Percentiles rank a stretch among this genome's conserved stretches.
Conservation (phyloP, 2,888 invertebrate species). For the Apodemia hepburni region DNA sequence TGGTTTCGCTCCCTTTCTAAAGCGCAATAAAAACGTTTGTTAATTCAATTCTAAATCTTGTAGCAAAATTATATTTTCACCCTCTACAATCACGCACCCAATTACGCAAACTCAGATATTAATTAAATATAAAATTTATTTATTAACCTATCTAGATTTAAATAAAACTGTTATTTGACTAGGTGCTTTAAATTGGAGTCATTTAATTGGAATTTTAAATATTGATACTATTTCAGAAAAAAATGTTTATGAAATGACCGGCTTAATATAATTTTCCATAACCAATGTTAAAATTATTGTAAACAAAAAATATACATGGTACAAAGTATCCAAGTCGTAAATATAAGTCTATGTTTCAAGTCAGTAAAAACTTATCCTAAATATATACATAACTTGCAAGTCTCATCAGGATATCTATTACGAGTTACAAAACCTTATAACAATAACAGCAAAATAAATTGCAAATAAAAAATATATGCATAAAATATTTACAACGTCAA, state of each 20-base stretch:
- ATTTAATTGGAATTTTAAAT: constrained; percentile 24
- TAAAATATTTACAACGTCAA: constrained; percentile 77
- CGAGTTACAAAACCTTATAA: constrained; percentile 51
- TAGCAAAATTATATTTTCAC: constrained; percentile 36
- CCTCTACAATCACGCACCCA: constrained; percentile 62
- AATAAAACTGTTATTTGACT: constrained; percentile 73
- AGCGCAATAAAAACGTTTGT: constrained; percentile 31
- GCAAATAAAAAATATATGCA: constrained; percentile 65
- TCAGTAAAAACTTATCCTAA: constrained; percentile 63
- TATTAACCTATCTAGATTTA: constrained; percentile 49
- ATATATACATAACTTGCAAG: constrained; percentile 75
- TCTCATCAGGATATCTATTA: constrained; percentile 69
- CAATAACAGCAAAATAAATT: constrained; percentile 68
- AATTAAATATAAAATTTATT: constrained; percentile 48
- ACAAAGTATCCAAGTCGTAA: background rate
- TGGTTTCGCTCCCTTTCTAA: constrained; percentile 37
- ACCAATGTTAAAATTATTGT: background rate
- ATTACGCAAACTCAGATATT: constrained; percentile 56
- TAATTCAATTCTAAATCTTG: constrained; percentile 15
- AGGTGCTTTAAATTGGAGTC: constrained; percentile 61
- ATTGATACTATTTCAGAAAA: constrained; percentile 13
- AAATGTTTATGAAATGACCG: background rate
- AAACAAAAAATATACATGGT: background rate
- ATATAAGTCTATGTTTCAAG: constrained; percentile 24
- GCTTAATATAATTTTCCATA: background rate